phyloP scores from a whole-genome alignment of 2,113 vertebrate genomes.

The Calypte anna region DNA sequence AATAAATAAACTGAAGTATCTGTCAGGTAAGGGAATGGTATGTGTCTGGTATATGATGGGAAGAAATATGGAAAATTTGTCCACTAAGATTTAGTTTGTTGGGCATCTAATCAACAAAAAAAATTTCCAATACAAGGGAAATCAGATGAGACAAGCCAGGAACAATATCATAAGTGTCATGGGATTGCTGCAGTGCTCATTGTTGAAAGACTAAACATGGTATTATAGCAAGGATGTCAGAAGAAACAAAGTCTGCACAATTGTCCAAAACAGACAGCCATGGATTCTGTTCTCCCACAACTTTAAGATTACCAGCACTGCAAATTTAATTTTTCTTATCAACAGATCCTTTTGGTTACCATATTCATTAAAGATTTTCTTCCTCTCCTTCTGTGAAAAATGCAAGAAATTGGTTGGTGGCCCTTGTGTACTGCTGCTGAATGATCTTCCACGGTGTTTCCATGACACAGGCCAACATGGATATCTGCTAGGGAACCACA shows the following conservation, averaged over 20 bases:
- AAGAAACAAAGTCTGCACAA: neutral
- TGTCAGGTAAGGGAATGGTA: neutral
- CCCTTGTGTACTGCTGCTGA: neutral
- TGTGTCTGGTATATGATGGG: neutral
- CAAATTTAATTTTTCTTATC: neutral
- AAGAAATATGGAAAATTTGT: neutral
- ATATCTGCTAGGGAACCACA: neutral
- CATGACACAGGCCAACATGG: neutral
- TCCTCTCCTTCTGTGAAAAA: neutral
- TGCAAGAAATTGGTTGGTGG: neutral
- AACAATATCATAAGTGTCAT: neutral
- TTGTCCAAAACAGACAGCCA: neutral
- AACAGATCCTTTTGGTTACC: neutral
- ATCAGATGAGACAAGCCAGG: neutral
- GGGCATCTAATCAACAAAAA: neutral
- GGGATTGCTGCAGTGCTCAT: neutral
- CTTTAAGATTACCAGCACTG: neutral
- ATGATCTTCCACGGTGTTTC: rapidly evolving
- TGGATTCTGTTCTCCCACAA: neutral
- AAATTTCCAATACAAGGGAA: neutral
- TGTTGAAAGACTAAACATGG: neutral
- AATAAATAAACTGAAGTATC: neutral
- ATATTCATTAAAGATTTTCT: neutral
- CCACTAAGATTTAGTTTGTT: neutral
- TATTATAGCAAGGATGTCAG: neutral